Base-by-base conservation (phyloP, 2,113 vertebrate species). In the Tyto alba region DNA sequence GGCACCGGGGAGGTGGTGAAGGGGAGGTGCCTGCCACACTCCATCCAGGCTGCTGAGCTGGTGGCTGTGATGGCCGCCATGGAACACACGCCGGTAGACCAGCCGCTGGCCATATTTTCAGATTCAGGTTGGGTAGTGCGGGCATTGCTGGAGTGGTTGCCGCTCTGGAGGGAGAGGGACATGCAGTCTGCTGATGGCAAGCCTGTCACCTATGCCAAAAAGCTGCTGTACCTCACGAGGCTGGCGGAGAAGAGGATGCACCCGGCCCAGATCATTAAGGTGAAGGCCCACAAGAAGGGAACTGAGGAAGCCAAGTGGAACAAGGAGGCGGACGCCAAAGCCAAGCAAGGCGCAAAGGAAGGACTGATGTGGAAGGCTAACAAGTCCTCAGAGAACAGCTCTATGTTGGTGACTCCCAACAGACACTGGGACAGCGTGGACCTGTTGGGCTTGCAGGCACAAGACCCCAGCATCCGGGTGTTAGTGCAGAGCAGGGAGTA, bases 251-350 rank as follows among this genome's bases (percentile, higher is more conserved):
- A 77, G 66, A 93, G 95, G 36, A 55, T 0, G 0, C 15, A 9
- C 13, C 96, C 95, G 0, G 55, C 90, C 29, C 95, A 96, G 67
- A 96, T 96, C 76, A 55, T 96, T 50, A 96, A 96, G 56, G 95
- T 96, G 45, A 97, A 90, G 32, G 88, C 93, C 15, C 96, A 96
- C 82, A 97, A 91, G 92, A 96, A 97, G 67, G 95, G 90, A 38
- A 95, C 95, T 0, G 95, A 96, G 75, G 96, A 97, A 62, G 93
- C 90, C 32, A 97, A 93, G 92, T 97, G 96, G 96, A 97, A 94
- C 79, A 96, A 94, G 55, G 95, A 96, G 85, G 96, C 90, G 0
- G 96, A 96, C 0, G 32, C 78, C 72, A 94, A 95, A 91, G 96
- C 95, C 63, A 97, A 97, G 88, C 85, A 93, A 43, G 96, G 93